phyloP scores from a whole-genome alignment of 2,797 vertebrate genomes.

The Borostomias antarcticus region DNA sequence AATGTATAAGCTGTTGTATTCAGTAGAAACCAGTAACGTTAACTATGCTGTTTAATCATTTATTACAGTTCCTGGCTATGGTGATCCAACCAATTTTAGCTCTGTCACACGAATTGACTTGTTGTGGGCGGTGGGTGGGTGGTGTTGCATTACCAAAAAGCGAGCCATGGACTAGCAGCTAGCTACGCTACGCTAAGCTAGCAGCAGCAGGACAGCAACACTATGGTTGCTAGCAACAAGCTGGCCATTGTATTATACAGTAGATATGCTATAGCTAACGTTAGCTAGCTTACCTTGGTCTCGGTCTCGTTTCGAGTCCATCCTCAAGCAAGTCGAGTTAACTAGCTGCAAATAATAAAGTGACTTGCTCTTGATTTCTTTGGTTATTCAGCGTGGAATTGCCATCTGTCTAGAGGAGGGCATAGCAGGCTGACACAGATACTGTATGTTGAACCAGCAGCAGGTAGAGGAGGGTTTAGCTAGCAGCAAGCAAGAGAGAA shows the following conservation, averaged over 20 bases:
- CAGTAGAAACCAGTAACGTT: no score
- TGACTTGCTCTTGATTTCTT: constrained; percentile 19
- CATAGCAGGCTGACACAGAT: constrained; percentile 1
- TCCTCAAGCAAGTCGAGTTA: constrained; percentile 40
- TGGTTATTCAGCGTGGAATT: constrained; percentile 30
- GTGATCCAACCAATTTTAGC: no score
- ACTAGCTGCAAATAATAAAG: constrained; percentile 14
- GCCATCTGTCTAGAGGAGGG: constrained; percentile 46
- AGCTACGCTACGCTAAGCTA: background rate
- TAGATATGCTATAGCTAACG: constrained; percentile 44
- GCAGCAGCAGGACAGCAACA: constrained; percentile 3
- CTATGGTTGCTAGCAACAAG: constrained; percentile 51
- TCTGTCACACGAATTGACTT: background rate
- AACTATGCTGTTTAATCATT: no score
- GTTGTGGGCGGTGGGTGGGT: no score
- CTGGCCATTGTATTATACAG: background rate
- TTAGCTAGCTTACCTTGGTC: constrained; percentile 78
- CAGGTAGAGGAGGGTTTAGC: no score
- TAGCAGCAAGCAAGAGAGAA: background rate
- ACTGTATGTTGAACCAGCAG: background rate
- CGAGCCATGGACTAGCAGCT: no score
- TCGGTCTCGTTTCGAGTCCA: constrained; percentile 79
- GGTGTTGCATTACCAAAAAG: no score
- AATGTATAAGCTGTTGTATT: no score
- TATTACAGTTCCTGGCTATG: no score